Evolutionary conservation across 2,797 vertebrate genomes (phyloP).

Genomic region (Microctenopoma lineatum): DNA sequence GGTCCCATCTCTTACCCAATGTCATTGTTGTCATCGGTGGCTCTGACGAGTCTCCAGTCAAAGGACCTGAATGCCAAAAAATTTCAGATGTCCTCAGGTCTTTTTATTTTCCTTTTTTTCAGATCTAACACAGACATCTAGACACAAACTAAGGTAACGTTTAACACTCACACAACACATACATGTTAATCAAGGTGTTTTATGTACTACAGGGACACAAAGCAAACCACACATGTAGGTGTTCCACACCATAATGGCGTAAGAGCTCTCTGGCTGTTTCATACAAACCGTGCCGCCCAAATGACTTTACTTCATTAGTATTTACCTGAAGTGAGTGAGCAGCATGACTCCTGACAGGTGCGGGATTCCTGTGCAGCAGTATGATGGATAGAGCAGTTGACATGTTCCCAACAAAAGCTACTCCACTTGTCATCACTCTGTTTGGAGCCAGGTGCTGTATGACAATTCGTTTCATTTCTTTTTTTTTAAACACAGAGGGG

Average conservation of each 20-base stretch:
- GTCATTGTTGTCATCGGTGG: slow-evolving; percentile 67
- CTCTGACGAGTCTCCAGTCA: slow-evolving; percentile 49
- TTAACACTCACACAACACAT: background rate
- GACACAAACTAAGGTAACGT: slow-evolving; percentile 6
- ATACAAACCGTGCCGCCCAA: slow-evolving; percentile 54
- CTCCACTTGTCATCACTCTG: slow-evolving; percentile 43
- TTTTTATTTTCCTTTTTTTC: slow-evolving; percentile 18
- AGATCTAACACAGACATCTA: background rate
- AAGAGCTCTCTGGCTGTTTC: slow-evolving; percentile 11
- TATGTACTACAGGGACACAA: background rate
- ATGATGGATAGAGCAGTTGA: slow-evolving; percentile 51
- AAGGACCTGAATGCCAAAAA: slow-evolving; percentile 58
- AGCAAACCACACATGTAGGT: background rate
- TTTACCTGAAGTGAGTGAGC: slow-evolving; percentile 39
- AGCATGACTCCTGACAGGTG: slow-evolving; percentile 47
- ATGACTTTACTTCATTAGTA: slow-evolving; percentile 58
- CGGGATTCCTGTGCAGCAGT: slow-evolving; percentile 29
- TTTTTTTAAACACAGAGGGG: slow-evolving; percentile 25
- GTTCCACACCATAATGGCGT: background rate
- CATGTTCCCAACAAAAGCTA: slow-evolving; percentile 42
- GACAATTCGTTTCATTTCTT: slow-evolving; percentile 45
- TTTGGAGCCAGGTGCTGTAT: slow-evolving; percentile 49
- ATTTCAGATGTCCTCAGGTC: slow-evolving; percentile 44
- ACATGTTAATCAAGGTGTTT: too few species aligned
- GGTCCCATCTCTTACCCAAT: slow-evolving; percentile 61